phyloP scores from a whole-genome alignment of 2,888 invertebrate species.

The Slavum lentiscoides region DNA sequence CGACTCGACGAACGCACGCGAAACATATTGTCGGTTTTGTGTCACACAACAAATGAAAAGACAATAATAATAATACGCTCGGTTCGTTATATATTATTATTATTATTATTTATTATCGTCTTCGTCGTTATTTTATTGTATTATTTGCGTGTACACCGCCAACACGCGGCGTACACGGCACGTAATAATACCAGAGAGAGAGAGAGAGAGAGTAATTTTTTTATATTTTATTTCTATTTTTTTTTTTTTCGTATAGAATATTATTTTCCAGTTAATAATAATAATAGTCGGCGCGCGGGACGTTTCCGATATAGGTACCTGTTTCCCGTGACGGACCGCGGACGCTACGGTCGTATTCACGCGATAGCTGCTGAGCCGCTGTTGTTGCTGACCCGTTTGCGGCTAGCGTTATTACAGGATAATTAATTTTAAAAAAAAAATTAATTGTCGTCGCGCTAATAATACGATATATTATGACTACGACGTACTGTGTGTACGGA shows the following conservation, averaged over 20 bases:
- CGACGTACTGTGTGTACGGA: no score
- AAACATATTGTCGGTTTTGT: constrained; percentile 50
- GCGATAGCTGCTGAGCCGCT: background rate
- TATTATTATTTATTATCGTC: constrained; percentile 8
- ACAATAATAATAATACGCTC: constrained; percentile 9
- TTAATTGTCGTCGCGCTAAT: no score
- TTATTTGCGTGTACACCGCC: background rate
- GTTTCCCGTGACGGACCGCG: constrained; percentile 43
- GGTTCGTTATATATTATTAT: background rate
- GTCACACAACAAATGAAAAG: constrained; percentile 41
- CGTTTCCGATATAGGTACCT: constrained; percentile 39
- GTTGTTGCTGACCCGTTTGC: no score
- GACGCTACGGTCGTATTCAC: background rate
- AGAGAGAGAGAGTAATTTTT: no score
- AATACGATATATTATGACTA: no score
- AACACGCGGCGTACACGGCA: background rate
- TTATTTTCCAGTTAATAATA: background rate
- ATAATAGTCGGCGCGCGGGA: background rate
- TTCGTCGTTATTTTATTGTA: background rate
- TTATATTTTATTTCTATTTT: no score
- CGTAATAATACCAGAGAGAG: no score
- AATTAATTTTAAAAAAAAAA: no score
- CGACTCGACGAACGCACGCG: constrained; percentile 34
- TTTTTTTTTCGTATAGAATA: background rate
- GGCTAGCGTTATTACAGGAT: no score